Evolutionary conservation across 1,140 invertebrate species (phyloP), one percentile per base, ranked within the genome.

Genomic region (Halesus radiatus): DNA sequence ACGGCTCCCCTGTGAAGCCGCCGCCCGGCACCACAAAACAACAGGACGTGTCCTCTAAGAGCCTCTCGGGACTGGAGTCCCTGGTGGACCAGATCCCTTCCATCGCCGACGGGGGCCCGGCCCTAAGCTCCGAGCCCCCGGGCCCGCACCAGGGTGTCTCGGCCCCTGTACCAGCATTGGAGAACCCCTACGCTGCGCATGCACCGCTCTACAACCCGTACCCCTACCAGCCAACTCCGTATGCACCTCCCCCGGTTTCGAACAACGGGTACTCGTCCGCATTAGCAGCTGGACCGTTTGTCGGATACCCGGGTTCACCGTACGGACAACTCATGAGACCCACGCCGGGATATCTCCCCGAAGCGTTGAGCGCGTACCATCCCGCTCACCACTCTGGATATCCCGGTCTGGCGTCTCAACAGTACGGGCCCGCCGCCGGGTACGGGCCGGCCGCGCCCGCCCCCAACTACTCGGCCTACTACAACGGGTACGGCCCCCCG

Each of bases 11-110:
- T 84, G 82, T 85, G 79, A 87, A 90, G 85, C 83, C 87, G 26
- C 32, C 74, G 3, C 23, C 78, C 4, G 70, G 78, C 18, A 75
- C 79, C 7, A 79, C 74, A 1, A 90, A 89, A 81, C 78, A 89
- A 29, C 92, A 95, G 84, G 96, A 97, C 87, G 94, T 97, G 1
- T 92, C 95, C 3, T 94, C 95, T 0, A 97, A 97, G 87, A 96
- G 95, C 85, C 88, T 97, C n/a, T 96, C 95, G 8, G 96, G 96
- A 50, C 89, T 97, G 4, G 96, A 97, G 87, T 97, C 95, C 18
- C 88, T 97, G 10, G 96, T 97, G 22, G 96, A 97, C 89, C 96
- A 97, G 90, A 97, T 97, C 86, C 96, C 96, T 7, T 95, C 95
- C 84, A 95, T 97, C 87, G 92, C 93, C 58, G 95, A 96, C 76